Conservation (phyloP, 2,888 invertebrate species). For the Pycnomerus fuliginosus region DNA sequence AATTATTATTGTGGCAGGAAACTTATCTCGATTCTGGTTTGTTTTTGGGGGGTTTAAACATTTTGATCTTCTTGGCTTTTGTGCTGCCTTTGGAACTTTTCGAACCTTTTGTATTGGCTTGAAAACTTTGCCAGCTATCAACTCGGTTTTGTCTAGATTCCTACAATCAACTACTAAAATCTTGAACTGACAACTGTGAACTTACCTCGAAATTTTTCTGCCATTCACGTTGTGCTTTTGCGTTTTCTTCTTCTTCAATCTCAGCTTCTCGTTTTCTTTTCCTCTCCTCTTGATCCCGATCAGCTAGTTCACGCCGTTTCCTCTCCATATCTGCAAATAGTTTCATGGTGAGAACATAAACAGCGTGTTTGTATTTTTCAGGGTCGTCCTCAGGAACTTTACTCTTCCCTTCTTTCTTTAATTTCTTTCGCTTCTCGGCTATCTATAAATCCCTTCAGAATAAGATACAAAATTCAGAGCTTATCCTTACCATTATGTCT, state of each 20-base stretch:
- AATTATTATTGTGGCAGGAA: background rate
- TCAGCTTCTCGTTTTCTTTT: conserved; percentile 93
- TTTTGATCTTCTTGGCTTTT: conserved; percentile 80
- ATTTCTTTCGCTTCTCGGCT: conserved; percentile 89
- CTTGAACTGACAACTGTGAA: conserved; percentile 3
- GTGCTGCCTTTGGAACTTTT: no score
- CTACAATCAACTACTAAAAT: conserved; percentile 54
- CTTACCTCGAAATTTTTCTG: conserved; percentile 95
- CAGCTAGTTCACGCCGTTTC: conserved; percentile 82
- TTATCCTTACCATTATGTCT: conserved; percentile 76
- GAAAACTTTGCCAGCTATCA: conserved; percentile 91
- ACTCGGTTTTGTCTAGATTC: conserved; percentile 90
- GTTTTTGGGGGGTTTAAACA: conserved; percentile 89
- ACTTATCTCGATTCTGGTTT: conserved; percentile 88
- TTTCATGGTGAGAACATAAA: conserved; percentile 99
- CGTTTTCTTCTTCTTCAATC: conserved; percentile 88
- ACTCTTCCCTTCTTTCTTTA: conserved; percentile 86
- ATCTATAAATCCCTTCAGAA: conserved; percentile 60
- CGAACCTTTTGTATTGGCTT: conserved; percentile 67
- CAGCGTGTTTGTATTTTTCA: conserved; percentile 82
- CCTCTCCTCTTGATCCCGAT: conserved; percentile 88
- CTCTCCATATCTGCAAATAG: conserved; percentile 93
- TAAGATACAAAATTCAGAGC: conserved; percentile 10
- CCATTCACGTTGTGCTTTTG: conserved; percentile 92
- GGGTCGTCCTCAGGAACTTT: conserved; percentile 88